A percentile compares a stretch with the other conserved stretches of the same genome.
These are phyloP conservation scores for Rhinichthys osculus DNA, from an alignment of 2,797 vertebrate species.

Conservation along the genomic window DNA sequence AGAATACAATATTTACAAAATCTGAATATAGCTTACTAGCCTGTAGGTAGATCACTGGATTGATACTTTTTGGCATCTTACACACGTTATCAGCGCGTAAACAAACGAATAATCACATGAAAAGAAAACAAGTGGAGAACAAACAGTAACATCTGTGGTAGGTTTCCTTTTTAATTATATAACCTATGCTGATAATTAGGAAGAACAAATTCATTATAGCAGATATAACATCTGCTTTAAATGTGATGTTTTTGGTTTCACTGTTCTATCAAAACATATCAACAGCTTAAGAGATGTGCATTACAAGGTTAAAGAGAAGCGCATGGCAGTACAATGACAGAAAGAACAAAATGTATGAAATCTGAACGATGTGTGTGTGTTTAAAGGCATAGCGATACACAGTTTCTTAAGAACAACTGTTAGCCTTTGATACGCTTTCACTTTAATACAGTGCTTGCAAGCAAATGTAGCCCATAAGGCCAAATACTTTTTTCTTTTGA, in stretches of 20 bases:
- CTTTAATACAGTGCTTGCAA: neutral
- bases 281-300: neutral
- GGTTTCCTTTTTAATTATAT: conserved; percentile 11
- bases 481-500: neutral
- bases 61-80: neutral
- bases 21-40: neutral
- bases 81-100: neutral
- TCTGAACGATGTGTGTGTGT: neutral
- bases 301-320: conserved; percentile 16
- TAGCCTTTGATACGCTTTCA: neutral
- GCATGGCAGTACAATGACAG: neutral
- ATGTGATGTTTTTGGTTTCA: neutral
- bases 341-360: neutral
- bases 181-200: neutral
- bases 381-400: neutral
- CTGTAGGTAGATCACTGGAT: neutral
- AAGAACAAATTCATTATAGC: neutral
- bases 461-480: neutral
- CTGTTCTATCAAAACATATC: neutral
- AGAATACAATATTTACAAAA: neutral
- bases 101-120: conserved; percentile 8
- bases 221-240: neutral
- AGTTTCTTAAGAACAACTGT: neutral
- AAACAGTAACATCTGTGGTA: conserved; percentile 25
- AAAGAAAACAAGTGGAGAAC: conserved; percentile 19